Evolutionary conservation across 2,888 invertebrate species (phyloP), one percentile per base, ranked within the genome.

Genomic region (Melieria crassipennis): DNA sequence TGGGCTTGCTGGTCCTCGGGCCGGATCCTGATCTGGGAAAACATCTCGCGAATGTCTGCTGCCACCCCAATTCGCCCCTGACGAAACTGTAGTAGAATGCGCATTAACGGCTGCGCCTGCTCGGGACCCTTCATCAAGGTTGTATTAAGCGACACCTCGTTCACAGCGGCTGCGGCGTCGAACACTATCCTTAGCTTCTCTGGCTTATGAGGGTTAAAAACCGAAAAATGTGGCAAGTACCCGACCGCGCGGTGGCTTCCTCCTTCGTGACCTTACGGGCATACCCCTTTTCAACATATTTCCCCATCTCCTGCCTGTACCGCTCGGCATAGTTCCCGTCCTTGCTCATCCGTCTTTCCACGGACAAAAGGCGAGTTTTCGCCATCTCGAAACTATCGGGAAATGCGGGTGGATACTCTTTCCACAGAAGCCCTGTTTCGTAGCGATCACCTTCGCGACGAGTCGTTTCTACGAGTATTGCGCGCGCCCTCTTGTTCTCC

Each of bases 31-130:
- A 5, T 64, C 61, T 69, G 71, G 1, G 69, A 70, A 56, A 75
- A 71, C 65, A 72, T 75, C 58, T 76, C 72, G 1, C 68, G 55
- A 45, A 84, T 82, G 66, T 84, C 82, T 0, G 76, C 82, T 4
- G 72, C 78, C 1, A 82, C 71, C 1, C 81, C 82, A 4, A 80
- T 68, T 3, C 48, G 55, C 2, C 75, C 73, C 69, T 79, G 77
- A 47, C 82, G 74, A 66, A 82, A 83, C 10, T 80, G 77, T 70
- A 80, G 74, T 5, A 83, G 30, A 5, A 82, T 78, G 0, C 77
- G 79, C 0, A 77, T 50, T 5, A 83, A 63, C 5, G 79, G 75
- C 45, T 79, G 76, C 3, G 81, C 73, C 0, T 82, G 69, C 58
- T 82, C 81, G 1, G 82, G 80, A 1, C 84, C 81, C 6, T 76